Evolutionary conservation across 2,888 invertebrate species (phyloP).

Genomic region (Diarsia brunnea): DNA sequence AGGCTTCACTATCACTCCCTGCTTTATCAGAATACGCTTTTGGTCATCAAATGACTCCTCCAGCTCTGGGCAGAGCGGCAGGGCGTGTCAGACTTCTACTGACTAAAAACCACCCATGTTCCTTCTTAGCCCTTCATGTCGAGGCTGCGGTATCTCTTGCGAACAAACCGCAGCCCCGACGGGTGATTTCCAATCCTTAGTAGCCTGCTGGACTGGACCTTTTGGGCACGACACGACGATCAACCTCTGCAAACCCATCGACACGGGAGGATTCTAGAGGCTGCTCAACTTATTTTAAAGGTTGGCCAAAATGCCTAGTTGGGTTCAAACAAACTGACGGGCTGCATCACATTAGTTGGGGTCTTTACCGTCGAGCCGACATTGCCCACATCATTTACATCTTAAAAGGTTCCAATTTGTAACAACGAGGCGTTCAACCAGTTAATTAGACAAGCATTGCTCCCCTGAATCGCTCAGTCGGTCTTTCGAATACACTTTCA

Average conservation of each 20-base stretch:
- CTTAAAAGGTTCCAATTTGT: slow-evolving; percentile 6
- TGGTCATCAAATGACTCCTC: too few species aligned
- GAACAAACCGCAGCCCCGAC: too few species aligned
- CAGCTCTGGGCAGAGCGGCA: too few species aligned
- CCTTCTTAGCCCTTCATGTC: too few species aligned
- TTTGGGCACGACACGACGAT: not conserved
- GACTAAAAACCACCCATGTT: too few species aligned
- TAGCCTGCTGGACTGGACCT: not conserved
- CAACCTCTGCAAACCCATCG: too few species aligned
- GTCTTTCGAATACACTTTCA: not conserved
- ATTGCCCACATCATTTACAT: not conserved
- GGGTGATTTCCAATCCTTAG: not conserved
- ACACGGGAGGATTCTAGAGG: too few species aligned
- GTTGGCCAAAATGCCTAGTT: too few species aligned
- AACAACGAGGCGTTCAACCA: not conserved
- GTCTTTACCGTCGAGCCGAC: not conserved
- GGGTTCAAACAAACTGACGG: not conserved
- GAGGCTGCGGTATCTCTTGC: too few species aligned
- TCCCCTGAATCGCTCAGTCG: not conserved
- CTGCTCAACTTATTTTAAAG: too few species aligned
- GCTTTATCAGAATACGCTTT: not conserved
- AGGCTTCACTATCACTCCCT: not conserved
- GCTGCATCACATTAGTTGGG: not conserved
- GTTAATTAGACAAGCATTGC: not conserved
- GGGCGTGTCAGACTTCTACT: too few species aligned